Evolutionary conservation across 2,888 invertebrate species (phyloP).

Genomic region (Palloptera scutellata): DNA sequence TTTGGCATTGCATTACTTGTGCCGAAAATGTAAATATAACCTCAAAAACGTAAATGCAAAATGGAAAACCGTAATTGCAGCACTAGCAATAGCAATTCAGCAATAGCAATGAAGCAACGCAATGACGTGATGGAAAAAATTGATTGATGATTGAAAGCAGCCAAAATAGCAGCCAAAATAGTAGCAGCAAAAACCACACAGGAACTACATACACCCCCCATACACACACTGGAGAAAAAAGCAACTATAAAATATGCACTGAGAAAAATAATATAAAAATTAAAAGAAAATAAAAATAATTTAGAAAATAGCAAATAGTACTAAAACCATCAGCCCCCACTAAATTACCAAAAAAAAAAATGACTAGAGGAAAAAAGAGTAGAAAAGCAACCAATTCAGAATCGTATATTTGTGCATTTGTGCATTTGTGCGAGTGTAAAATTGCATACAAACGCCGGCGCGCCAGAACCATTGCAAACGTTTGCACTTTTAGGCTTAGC

Average conservation of each 20-base stretch:
- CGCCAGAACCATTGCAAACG: conserved; percentile 11
- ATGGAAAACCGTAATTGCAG: conserved; percentile 40
- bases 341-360: conserved; percentile 11
- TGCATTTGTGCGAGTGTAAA: no score
- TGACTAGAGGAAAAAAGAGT: no score
- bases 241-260: no score
- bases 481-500: not conserved
- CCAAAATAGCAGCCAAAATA: conserved; percentile 44
- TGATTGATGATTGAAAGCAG: conserved; percentile 53
- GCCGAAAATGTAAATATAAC: conserved; percentile 2
- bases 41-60: conserved; percentile 27
- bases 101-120: conserved; percentile 16
- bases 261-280: no score
- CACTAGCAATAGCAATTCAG: conserved; percentile 25
- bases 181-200: not conserved
- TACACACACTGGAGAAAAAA: not conserved
- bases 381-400: conserved; percentile 44
- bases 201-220: not conserved
- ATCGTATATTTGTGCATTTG: conserved; percentile 24
- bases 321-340: conserved; percentile 9
- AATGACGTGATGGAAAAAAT: conserved; percentile 50
- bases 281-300: not conserved
- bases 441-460: not conserved
- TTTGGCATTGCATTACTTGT: no score
- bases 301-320: not conserved